Percentiles rank a stretch among this genome's conserved stretches.
phyloP scores from a whole-genome alignment of 2,113 vertebrate genomes.

The Ophthalmolycus amberensis region DNA sequence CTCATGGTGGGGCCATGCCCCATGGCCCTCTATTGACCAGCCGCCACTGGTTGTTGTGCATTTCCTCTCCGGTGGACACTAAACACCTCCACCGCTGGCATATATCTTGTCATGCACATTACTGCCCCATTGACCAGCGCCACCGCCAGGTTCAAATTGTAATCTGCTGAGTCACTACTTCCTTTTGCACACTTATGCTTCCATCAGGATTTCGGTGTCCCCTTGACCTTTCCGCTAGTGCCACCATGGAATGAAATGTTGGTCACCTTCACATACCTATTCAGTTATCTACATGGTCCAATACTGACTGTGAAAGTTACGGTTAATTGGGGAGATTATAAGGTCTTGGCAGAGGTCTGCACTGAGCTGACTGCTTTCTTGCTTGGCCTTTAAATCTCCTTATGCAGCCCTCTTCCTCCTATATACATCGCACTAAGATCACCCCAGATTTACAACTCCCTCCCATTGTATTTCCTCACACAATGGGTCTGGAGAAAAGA shows the following conservation, averaged over 20 bases:
- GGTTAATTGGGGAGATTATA: slow-evolving; percentile 53
- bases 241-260: not conserved
- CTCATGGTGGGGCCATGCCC: no score
- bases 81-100: not conserved
- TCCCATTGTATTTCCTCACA: slow-evolving; percentile 55
- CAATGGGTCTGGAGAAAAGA: slow-evolving; percentile 56
- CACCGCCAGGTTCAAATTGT: not conserved
- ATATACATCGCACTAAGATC: slow-evolving; percentile 17
- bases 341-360: slow-evolving; percentile 46
- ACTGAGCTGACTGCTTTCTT: slow-evolving; percentile 38
- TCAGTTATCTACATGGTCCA: slow-evolving; percentile 1
- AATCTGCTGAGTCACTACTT: not conserved
- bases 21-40: no score
- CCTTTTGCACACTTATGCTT: not conserved
- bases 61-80: not conserved
- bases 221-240: not conserved
- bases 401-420: slow-evolving; percentile 24
- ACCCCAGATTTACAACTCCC: slow-evolving; percentile 63
- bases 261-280: not conserved
- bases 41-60: no score
- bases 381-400: slow-evolving; percentile 66
- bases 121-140: not conserved
- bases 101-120: not conserved
- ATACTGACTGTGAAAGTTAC: slow-evolving; percentile 20
- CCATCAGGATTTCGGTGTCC: not conserved